Evolutionary conservation across 2,797 vertebrate genomes (phyloP), one percentile per base, ranked within the genome.

Genomic region (Hypotaenidia okinawae): DNA sequence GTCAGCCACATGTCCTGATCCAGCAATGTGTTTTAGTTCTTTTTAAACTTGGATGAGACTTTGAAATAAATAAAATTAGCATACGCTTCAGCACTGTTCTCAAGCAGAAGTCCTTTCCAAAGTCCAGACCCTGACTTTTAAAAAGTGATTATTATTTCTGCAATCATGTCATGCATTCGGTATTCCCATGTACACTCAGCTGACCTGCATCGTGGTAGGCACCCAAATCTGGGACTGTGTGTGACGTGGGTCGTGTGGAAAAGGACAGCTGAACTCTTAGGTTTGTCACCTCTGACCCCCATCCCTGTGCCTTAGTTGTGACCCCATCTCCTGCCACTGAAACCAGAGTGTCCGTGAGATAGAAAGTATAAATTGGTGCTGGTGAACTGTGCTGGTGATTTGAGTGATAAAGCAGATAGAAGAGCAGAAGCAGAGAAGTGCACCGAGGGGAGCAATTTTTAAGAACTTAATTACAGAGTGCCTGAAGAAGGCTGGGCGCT

Each of bases 1-100:
- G 70, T 66, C 52, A 16, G 66, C 86, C 66, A 67, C 77, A 84
- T 76, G 84, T 88, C 33, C 59, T 76, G 41, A 93, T 95, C 73
- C 63, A 93, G 77, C 37, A 66, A 79, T 67, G 54, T 77, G 45
- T 16, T 84, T 93, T 81, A 85, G 68, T 41, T 94, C 72, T 80
- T 86, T 94, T 88, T 94, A 88, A 93, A 89, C 45, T 81, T 17
- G 2, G 35, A 41, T 83, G 57, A 67, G 62, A 58, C 55, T 90
- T 74, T 39, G 49, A 83, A 93, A 89, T 74, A 96, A 92, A 94
- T 64, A 85, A 72, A 93, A 89, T 51, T 61, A 87, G 57, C 76
- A 88, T 75, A 64, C 62, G 49, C 73, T 92, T 68, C 68, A 74
- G 9, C 21, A 35, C 67, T 52, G 24, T 14, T 94, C 45, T 72